Conservation (phyloP, 2,888 invertebrate genomes). For the Trypoxylon attenuatum region DNA sequence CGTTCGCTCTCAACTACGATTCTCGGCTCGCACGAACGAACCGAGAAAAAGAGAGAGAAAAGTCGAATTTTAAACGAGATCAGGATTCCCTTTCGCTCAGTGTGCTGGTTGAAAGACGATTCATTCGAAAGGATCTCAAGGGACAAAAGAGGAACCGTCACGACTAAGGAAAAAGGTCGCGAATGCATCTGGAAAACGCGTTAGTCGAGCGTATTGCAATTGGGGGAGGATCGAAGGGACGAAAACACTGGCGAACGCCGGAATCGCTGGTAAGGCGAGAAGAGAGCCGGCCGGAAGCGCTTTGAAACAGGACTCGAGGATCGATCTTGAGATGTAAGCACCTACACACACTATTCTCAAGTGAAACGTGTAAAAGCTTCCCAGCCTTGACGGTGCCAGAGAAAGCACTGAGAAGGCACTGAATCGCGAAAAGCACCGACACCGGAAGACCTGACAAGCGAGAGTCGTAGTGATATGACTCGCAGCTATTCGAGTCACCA, state of each 20-base stretch:
- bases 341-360: slow-evolving; percentile 13
- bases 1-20: not conserved
- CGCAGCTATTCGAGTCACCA: too few relatives aligned
- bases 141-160: not conserved
- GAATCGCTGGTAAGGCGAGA: slow-evolving; percentile 11
- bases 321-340: slow-evolving; percentile 9
- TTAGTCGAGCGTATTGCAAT: slow-evolving; percentile 8
- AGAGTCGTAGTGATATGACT: too few relatives aligned
- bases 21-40: not conserved
- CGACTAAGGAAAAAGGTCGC: not conserved
- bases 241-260: slow-evolving; percentile 9
- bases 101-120: not conserved
- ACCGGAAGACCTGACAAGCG: too few relatives aligned
- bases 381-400: not conserved
- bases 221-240: slow-evolving; percentile 29
- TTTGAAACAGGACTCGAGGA: slow-evolving; percentile 56
- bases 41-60: too few relatives aligned
- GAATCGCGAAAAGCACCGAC: not conserved
- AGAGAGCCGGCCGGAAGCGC: slow-evolving; percentile 25
- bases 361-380: not conserved
- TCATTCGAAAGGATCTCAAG: not conserved
- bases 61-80: not conserved
- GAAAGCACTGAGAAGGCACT: not conserved
- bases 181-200: not conserved
- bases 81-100: not conserved